Base-by-base conservation (phyloP, 2,888 invertebrate genomes). In the Nasonovia ribisnigri region DNA sequence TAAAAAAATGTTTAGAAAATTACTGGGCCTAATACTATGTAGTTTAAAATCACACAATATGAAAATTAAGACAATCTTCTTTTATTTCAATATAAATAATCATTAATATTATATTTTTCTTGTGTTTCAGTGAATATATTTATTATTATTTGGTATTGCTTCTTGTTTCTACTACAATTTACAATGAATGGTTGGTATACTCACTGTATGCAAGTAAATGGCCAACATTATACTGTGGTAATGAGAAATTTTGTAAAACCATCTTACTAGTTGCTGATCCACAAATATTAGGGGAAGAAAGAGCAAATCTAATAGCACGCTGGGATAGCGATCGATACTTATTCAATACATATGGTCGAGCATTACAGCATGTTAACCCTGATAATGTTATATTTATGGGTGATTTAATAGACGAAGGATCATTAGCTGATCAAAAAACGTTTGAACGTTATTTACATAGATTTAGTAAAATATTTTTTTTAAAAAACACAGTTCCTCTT, bases 321-420 rank as follows among this genome's bases (percentile, higher is more conserved):
- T 98, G 98, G 97, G 99, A 99, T 96, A 97, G 98, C 95, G 99
- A 99, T 96, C 97, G 99, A 95, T 99, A 98, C 96, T 96, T 99
- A 93, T 96, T 96, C 67, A 97, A 97, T 95, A 98, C 98, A 84
- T 99, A 98, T 96, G 96, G 96, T 29, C 96, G 97, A 95, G 99
- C 98, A 5, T 95, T 97, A 77, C 96, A 96, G 84, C 97, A 97
- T 95, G 97, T 97, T 88, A 96, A 97, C 95, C 99, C 99, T 20
- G 97, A 99, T 96, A 96, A 98, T 29, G 96, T 99, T 90, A 97
- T 98, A 88, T 99, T 98, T 96, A 96, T 99, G 94, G 99, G 99
- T 2, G 99, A 99, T 96, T 96, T 99, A 91, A 97, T 99, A 96
- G 99, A 99, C 95, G 99, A 99, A 96, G 99, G 99, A 0, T 98